phyloP scores from a whole-genome alignment of 2,888 invertebrate genomes.

The Dysmachus trigonus region DNA sequence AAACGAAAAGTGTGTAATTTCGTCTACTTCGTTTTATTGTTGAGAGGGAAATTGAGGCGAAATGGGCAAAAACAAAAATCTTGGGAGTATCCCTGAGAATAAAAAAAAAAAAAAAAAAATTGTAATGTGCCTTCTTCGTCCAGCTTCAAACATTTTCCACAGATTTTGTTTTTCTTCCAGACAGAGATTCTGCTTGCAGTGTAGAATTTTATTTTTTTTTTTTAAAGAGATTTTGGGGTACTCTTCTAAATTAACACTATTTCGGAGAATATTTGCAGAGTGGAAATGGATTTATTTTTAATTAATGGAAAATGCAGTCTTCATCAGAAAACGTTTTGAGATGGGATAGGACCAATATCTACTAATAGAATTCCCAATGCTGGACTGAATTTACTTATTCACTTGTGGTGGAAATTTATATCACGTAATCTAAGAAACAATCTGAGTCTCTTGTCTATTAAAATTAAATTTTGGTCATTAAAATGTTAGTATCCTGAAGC shows the following conservation, averaged over 20 bases:
- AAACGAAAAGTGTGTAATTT: constrained; percentile 29
- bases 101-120: neutral
- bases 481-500: neutral
- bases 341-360: neutral
- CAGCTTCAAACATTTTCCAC: neutral
- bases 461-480: neutral
- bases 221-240: neutral
- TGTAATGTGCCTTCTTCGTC: neutral
- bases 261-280: neutral
- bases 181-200: neutral
- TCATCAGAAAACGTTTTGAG: neutral
- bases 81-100: neutral
- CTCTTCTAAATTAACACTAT: neutral
- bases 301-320: neutral
- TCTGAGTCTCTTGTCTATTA: neutral
- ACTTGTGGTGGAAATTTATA: neutral
- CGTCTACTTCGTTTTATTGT: neutral
- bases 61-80: neutral
- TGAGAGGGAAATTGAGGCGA: neutral
- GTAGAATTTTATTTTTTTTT: neutral
- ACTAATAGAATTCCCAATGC: neutral
- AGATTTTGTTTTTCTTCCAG: neutral
- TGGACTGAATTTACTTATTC: neutral
- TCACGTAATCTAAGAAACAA: neutral
- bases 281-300: neutral